Evolutionary conservation across 1,140 invertebrate species (phyloP), one percentile per base, ranked within the genome.

Genomic region (Camponotus pennsylvanicus): DNA sequence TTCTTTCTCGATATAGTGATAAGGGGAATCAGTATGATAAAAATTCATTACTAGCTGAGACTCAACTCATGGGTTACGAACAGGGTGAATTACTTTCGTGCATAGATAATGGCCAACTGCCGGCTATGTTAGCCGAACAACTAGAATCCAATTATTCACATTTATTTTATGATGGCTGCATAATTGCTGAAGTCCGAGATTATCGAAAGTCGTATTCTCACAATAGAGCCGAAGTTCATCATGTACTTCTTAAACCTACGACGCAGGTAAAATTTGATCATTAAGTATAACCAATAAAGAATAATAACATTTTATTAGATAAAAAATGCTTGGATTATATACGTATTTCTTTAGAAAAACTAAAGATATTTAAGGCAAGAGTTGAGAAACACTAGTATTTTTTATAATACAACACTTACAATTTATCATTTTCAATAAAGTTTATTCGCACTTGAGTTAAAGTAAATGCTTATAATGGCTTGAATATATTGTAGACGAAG

Each of bases 121-220:
- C 98, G 70, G 97, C 98, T 78, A 96, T 97, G 90, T 95, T 99
- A 45, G 96, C 98, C 85, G 98, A 99, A 94, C 95, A 98, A 78
- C 94, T 99, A 64, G 98, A 98, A 92, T 96, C 97, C 77, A 97
- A 97, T 90, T 97, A 97, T 89, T 97, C 97, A 32, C 97, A 97
- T 93, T 96, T 99, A 32, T 99, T 98, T 95, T 98, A 99, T 93
- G 97, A 97, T 88, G 98, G 98, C 42, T 99, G 98, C 95, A 97
- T 99, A 66, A 98, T 99, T 92, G 97, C 97, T 87, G 98, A 99
- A 96, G 96, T 99, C 86, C 96, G 98, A 92, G 98, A 99, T 95
- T 98, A 98, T 93, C 96, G 98, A 88, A 97, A 98, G 94, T 96
- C 96, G 85, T 97, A 97, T 95, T 96, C 96, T 88, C 96, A 96